Conservation (phyloP, 2,888 invertebrate genomes). For the Acheta domesticus region DNA sequence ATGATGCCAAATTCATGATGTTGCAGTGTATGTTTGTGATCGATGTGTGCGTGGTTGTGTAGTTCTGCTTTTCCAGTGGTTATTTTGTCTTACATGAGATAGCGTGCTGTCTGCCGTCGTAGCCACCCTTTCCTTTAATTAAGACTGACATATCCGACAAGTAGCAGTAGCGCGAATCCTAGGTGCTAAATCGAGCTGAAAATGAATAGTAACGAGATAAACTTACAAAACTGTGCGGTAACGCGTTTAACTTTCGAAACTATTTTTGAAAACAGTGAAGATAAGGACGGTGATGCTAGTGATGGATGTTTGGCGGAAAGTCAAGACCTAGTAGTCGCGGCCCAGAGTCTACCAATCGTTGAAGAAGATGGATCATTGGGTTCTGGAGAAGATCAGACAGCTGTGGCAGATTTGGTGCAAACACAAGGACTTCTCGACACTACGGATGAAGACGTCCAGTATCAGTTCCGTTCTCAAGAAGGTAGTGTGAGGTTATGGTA, state of each 20-base stretch:
- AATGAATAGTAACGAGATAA: slow-evolving; percentile 9
- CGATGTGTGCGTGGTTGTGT: background rate
- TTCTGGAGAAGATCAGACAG: slow-evolving; percentile 51
- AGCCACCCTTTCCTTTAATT: slow-evolving; percentile 18
- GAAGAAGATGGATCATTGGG: slow-evolving; percentile 51
- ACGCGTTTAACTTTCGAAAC: slow-evolving; percentile 2
- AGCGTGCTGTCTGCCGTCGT: background rate
- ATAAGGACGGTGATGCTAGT: slow-evolving; percentile 38
- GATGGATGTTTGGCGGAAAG: slow-evolving; percentile 34
- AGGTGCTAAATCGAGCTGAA: background rate
- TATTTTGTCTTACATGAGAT: background rate
- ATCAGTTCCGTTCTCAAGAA: slow-evolving; percentile 50
- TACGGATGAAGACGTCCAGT: slow-evolving; percentile 50
- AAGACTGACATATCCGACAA: slow-evolving; percentile 18
- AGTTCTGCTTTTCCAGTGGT: background rate
- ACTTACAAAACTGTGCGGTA: slow-evolving; percentile 1
- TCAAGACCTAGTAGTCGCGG: slow-evolving; percentile 44
- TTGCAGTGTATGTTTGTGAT: background rate
- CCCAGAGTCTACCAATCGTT: slow-evolving; percentile 47
- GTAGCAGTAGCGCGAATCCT: slow-evolving; percentile 2
- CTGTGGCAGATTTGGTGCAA: slow-evolving; percentile 54
- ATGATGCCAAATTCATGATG: background rate
- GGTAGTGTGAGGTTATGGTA: slow-evolving; percentile 41
- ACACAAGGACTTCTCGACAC: slow-evolving; percentile 56
- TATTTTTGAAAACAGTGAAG: slow-evolving; percentile 36